Conservation (phyloP, 2,797 vertebrate genomes). For the Clarias fuscus region DNA sequence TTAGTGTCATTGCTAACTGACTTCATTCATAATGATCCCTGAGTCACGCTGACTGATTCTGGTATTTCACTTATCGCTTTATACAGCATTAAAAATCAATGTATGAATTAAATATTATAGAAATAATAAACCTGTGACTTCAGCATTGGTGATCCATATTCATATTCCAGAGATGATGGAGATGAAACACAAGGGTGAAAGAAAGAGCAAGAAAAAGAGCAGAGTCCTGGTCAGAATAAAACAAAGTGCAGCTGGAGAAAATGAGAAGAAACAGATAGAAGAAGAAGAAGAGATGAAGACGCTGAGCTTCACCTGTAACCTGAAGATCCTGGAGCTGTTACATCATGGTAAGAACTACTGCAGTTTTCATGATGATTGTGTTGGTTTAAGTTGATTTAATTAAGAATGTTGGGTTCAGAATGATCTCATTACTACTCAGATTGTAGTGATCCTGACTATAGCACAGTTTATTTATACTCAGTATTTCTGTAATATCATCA, state of each 20-base stretch:
- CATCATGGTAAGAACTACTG: too few relatives aligned
- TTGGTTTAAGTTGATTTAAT: too few relatives aligned
- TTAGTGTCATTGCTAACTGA: too few relatives aligned
- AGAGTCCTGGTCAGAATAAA: constrained; percentile 53
- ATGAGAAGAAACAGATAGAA: not conserved
- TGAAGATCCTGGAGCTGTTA: not conserved
- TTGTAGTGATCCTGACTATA: too few relatives aligned
- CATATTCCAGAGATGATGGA: not conserved
- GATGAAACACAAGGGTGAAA: not conserved
- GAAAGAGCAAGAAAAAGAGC: constrained; percentile 4
- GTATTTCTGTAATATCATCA: too few relatives aligned
- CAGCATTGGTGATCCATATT: not conserved
- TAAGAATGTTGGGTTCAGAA: too few relatives aligned
- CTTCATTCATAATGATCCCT: too few relatives aligned
- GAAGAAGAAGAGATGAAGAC: constrained; percentile 58
- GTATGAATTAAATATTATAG: not conserved
- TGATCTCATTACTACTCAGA: too few relatives aligned
- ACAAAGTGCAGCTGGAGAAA: constrained; percentile 26
- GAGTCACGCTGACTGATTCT: too few relatives aligned
- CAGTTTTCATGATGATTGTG: too few relatives aligned
- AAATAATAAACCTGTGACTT: not conserved
- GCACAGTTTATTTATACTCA: too few relatives aligned
- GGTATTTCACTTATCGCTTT: not conserved
- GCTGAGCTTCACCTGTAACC: constrained; percentile 78
- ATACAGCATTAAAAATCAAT: not conserved